Evolutionary conservation across 1,140 invertebrate genomes (phyloP).

Genomic region (Lasioglossum baleicum): DNA sequence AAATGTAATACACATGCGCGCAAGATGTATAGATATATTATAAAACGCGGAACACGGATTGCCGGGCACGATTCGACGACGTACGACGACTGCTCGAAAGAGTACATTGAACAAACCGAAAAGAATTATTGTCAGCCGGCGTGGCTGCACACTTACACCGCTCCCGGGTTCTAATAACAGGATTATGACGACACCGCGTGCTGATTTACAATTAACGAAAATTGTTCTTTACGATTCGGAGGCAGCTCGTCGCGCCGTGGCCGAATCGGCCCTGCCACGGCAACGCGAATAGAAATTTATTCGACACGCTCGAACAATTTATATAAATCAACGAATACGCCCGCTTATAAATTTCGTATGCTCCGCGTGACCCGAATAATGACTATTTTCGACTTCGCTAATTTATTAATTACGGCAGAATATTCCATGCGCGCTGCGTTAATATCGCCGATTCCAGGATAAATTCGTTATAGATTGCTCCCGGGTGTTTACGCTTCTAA

Average conservation of each 20-base stretch:
- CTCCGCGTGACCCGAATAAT: slow-evolving; percentile 9
- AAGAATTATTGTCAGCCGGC: slow-evolving; percentile 15
- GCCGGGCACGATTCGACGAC: slow-evolving; percentile 34
- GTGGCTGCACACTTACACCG: background rate
- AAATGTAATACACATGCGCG: background rate
- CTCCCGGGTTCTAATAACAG: slow-evolving; percentile 8
- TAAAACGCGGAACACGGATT: slow-evolving; percentile 25
- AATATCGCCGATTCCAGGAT: background rate
- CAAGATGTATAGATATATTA: slow-evolving; percentile 2
- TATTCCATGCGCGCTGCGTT: background rate
- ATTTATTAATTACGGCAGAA: slow-evolving; percentile 12
- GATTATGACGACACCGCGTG: background rate
- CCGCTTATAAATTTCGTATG: slow-evolving; percentile 8
- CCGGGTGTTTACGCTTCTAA: background rate
- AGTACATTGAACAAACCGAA: background rate
- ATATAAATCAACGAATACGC: background rate
- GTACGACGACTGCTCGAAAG: slow-evolving; percentile 14
- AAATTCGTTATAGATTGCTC: background rate
- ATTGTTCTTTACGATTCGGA: background rate
- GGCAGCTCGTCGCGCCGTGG: no score
- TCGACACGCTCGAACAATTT: slow-evolving; percentile 5
- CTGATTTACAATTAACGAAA: slow-evolving; percentile 1
- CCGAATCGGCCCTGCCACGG: background rate
- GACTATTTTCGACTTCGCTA: slow-evolving; percentile 1
- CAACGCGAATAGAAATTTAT: slow-evolving; percentile 4